Percentiles rank a stretch among this genome's conserved stretches.
Conservation (phyloP, 2,113 vertebrate genomes). For the Falco punctatus region DNA sequence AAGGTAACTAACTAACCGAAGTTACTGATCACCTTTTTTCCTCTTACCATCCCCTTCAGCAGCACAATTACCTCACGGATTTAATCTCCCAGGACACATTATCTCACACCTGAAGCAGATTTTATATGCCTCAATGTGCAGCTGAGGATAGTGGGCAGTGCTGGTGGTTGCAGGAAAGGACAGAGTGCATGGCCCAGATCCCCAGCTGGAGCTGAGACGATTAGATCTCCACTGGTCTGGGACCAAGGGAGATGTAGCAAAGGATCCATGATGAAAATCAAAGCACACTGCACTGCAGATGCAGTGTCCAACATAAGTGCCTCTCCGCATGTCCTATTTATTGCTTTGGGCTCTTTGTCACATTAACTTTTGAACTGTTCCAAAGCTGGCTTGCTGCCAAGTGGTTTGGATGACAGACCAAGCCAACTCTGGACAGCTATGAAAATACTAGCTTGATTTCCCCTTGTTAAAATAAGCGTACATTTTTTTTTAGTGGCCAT, state of each 20-base stretch:
- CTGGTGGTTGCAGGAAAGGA: neutral
- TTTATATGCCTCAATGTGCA: accelerated
- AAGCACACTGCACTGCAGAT: neutral
- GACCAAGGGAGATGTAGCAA: neutral
- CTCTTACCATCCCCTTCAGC: neutral
- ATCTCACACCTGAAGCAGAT: neutral
- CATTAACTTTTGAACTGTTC: neutral
- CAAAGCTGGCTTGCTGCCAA: neutral
- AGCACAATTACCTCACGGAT: neutral
- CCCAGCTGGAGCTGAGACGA: neutral
- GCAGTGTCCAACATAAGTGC: neutral
- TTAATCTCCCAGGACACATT: neutral
- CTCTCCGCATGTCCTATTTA: neutral
- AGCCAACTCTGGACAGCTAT: neutral
- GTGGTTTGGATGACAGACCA: neutral
- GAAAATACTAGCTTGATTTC: neutral
- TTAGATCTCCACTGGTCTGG: neutral
- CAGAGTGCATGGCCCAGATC: accelerated
- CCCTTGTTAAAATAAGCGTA: neutral
- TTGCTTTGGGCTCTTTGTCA: neutral
- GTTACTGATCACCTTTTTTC: neutral
- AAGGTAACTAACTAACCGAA: neutral
- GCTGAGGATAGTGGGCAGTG: neutral
- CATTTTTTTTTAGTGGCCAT: neutral
- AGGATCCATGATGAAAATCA: neutral